A percentile compares a stretch with the other conserved stretches of the same genome.
Conservation (phyloP, 2,113 vertebrate genomes). For the Melanerpes aurifrons region DNA sequence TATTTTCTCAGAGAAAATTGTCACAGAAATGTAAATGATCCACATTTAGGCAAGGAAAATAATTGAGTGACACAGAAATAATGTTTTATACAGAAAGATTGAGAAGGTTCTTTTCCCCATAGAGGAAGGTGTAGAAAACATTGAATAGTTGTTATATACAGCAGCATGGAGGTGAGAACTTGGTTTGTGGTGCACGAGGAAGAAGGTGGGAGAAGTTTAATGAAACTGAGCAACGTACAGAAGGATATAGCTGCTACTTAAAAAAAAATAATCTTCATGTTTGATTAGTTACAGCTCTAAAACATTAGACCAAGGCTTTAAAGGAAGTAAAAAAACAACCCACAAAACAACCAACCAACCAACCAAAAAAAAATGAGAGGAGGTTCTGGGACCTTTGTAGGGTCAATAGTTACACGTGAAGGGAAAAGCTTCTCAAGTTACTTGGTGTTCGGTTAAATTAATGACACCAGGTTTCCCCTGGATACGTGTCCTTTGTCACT, state of each 20-base stretch:
- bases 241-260: neutral
- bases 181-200: neutral
- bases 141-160: neutral
- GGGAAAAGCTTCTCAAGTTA: constrained; percentile 13
- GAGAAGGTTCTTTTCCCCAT: neutral
- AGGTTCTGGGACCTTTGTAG: neutral
- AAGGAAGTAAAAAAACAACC: neutral
- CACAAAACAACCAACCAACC: neutral
- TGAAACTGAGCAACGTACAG: neutral
- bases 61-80: neutral
- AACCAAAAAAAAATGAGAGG: neutral
- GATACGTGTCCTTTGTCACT: neutral
- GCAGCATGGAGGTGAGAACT: neutral
- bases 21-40: neutral
- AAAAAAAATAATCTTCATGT: neutral
- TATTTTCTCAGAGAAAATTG: neutral
- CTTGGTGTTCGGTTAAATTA: neutral
- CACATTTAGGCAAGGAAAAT: neutral
- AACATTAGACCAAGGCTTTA: neutral
- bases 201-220: neutral
- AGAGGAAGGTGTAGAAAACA: neutral
- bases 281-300: neutral
- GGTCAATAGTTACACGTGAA: fast-evolving
- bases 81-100: neutral
- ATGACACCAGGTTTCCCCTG: neutral